Conservation (phyloP, 2,797 vertebrate genomes). For the Darevskia nairensis region DNA sequence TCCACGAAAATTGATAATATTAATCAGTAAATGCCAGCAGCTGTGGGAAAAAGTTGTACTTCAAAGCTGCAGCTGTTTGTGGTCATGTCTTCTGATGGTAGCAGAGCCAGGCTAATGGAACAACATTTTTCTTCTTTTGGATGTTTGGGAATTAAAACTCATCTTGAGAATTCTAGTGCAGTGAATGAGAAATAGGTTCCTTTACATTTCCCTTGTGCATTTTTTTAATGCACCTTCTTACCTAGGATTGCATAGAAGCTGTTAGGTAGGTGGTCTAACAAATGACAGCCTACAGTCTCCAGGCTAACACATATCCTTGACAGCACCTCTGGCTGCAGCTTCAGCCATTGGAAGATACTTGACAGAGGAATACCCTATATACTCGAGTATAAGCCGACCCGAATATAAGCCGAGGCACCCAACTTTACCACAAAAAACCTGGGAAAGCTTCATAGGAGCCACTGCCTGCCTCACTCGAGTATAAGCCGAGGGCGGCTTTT, state of each 20-base stretch:
- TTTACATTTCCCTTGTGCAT: not conserved
- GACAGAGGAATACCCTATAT: not conserved
- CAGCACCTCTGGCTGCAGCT: conserved; percentile 7
- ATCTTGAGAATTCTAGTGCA: not conserved
- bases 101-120: conserved; percentile 6
- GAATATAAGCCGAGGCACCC: too few relatives aligned
- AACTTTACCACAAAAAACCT: too few relatives aligned
- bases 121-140: not conserved
- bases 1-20: too few relatives aligned
- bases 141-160: conserved; percentile 29
- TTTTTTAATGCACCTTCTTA: conserved; percentile 6
- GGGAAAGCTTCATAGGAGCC: too few relatives aligned
- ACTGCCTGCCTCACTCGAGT: too few relatives aligned
- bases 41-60: conserved; percentile 24
- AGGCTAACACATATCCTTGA: not conserved
- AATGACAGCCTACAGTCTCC: conserved; percentile 28
- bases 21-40: conserved; percentile 21
- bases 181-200: not conserved
- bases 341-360: conserved; percentile 24
- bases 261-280: not conserved
- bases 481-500: too few relatives aligned
- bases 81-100: conserved; percentile 26
- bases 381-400: too few relatives aligned
- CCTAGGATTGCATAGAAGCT: not conserved
- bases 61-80: conserved; percentile 21